Base-by-base conservation (phyloP, 2,797 vertebrate species). In the Alcedo atthis region DNA sequence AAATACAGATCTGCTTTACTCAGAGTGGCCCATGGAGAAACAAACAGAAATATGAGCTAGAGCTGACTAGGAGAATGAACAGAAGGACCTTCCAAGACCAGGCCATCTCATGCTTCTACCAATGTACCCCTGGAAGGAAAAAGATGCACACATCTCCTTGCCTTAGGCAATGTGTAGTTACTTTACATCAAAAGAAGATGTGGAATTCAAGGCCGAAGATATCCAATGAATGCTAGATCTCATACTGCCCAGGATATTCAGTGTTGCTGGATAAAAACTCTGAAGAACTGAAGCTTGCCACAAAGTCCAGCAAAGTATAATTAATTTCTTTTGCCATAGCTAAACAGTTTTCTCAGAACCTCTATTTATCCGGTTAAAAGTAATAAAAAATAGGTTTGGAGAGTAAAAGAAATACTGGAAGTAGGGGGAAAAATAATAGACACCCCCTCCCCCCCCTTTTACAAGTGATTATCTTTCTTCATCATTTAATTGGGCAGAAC, bases 41-140 rank as follows among this genome's bases (percentile, higher is more conserved):
- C 88, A 94, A 96, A 93, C 46, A 93, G 94, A 97, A 96, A 96
- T 80, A 87, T 85, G 92, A 96, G 74, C 77, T 79, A 70, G 57
- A 26, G 1, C 12, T 25, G 64, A 58, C 64, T 67, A 48, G 55
- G 51, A 95, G 86, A 89, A 94, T 51, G 91, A 93, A 94, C 75
- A 95, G 86, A 91, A 89, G 85, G 80, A 21, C 26, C n/a, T 92
- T 80, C 40, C 54, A 93, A 75, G 26, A 75, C 25, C 33, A 86
- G 58, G 6, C 11, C 33, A 62, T 43, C 49, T 87, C 64, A 76
- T 93, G 48, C 16, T 88, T 92, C 85, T 82, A 89, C 40, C 33
- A 54, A 4, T 8, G 26, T n/a, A 79, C 9, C 32, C 68, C 26
- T 61, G 66, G 79, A 90, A 15, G 2, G 48, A 81, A 90, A 33